These are phyloP conservation scores for Dolichoris vasculosae DNA, from an alignment of 1,140 invertebrate species.

Conservation along the genomic window DNA sequence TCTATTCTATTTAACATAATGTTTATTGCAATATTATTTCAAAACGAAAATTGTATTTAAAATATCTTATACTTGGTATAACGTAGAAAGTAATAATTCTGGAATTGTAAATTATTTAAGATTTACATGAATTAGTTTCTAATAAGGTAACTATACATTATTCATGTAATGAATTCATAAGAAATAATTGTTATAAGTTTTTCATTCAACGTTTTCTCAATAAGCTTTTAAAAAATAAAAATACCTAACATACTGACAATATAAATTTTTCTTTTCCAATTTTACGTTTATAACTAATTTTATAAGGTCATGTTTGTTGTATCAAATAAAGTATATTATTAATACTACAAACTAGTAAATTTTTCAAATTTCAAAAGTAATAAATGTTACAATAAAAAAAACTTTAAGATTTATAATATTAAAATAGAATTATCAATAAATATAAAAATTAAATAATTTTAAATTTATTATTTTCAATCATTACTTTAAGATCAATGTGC, in stretches of 20 bases:
- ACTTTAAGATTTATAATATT: not conserved
- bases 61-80: not conserved
- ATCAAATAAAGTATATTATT: not conserved
- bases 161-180: constrained; percentile 18
- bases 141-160: not conserved
- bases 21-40: constrained; percentile 16
- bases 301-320: constrained; percentile 1
- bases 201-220: constrained; percentile 27
- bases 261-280: not conserved
- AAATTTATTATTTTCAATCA: not conserved
- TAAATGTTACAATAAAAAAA: not conserved
- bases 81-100: constrained; percentile 17
- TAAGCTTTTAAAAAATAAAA: constrained; percentile 8
- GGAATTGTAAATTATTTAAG: constrained; percentile 35
- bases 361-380: not conserved
- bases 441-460: not conserved
- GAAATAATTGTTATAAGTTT: constrained; percentile 17
- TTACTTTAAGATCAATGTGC: not conserved
- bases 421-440: constrained; percentile 18
- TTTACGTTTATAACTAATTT: constrained; percentile 12
- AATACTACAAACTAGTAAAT: not conserved
- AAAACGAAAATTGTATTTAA: constrained; percentile 12
- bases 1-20: constrained; percentile 3
- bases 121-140: constrained; percentile 18
- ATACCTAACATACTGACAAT: not conserved